phyloP scores from a whole-genome alignment of 2,113 vertebrate species.

The Rousettus leschenaultii region DNA sequence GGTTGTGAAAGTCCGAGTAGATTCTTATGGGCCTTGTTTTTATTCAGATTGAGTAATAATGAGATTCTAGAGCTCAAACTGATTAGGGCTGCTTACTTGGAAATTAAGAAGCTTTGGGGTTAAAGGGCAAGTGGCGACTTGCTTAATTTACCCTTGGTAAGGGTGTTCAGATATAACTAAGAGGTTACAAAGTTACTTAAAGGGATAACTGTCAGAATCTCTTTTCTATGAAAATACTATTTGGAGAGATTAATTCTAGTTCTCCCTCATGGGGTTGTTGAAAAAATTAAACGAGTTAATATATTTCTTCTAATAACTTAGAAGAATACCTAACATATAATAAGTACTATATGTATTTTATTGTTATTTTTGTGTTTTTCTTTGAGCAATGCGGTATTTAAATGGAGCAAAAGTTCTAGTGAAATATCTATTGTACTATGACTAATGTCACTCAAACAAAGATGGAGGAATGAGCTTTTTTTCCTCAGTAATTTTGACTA shows the following conservation, averaged over 20 bases:
- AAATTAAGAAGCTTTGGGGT: neutral
- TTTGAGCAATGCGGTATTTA: neutral
- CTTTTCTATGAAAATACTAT: slow-evolving; percentile 23
- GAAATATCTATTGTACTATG: neutral
- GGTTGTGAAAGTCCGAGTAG: neutral
- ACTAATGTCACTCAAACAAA: neutral
- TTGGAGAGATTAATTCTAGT: neutral
- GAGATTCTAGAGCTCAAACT: neutral
- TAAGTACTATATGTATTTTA: neutral
- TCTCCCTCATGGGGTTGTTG: neutral
- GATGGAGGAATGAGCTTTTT: neutral
- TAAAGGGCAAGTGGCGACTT: neutral
- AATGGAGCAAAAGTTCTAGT: neutral
- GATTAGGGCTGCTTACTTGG: neutral
- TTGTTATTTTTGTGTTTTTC: neutral
- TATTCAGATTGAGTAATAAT: neutral
- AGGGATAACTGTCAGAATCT: neutral
- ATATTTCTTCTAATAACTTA: neutral
- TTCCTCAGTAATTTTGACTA: neutral
- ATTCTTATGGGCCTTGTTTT: neutral
- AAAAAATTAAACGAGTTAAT: neutral
- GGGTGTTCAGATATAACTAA: neutral
- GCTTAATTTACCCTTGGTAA: neutral
- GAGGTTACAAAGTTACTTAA: neutral
- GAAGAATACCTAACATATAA: neutral